These are phyloP conservation scores for Habroteleia sp. DNA, from an alignment of 2,888 invertebrate genomes.

Conservation along the genomic window DNA sequence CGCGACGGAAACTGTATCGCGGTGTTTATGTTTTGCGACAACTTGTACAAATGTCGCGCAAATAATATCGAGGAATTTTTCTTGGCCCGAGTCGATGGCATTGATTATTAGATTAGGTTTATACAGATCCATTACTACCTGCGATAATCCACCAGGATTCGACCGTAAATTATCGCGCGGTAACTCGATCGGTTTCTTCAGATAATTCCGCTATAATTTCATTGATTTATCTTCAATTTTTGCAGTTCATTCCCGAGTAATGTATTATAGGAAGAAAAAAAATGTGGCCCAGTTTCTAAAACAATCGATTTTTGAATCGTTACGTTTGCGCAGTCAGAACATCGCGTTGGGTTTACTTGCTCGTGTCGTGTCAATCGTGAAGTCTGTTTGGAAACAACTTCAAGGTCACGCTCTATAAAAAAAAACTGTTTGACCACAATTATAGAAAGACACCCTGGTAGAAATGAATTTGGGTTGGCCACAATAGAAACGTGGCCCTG, in stretches of 20 bases:
- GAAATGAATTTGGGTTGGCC: too few relatives aligned
- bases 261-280: background rate
- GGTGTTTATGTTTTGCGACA: slow-evolving; percentile 12
- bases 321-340: too few relatives aligned
- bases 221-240: background rate
- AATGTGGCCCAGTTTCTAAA: background rate
- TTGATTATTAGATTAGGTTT: slow-evolving; percentile 20
- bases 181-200: background rate
- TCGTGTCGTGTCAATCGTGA: too few relatives aligned
- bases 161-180: slow-evolving; percentile 15
- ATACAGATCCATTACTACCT: slow-evolving; percentile 15
- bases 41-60: too few relatives aligned
- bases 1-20: slow-evolving; percentile 26
- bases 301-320: background rate
- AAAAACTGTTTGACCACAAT: too few relatives aligned
- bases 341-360: too few relatives aligned
- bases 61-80: too few relatives aligned
- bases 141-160: slow-evolving; percentile 9
- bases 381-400: too few relatives aligned
- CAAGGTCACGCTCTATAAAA: too few relatives aligned
- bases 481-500: too few relatives aligned
- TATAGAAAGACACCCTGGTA: too few relatives aligned
- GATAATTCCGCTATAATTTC: slow-evolving; percentile 4
- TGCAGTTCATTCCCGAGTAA: slow-evolving; percentile 6
- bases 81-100: background rate